Conservation (phyloP, 2,797 vertebrate genomes). For the Pseudocheirus occidentalis region DNA sequence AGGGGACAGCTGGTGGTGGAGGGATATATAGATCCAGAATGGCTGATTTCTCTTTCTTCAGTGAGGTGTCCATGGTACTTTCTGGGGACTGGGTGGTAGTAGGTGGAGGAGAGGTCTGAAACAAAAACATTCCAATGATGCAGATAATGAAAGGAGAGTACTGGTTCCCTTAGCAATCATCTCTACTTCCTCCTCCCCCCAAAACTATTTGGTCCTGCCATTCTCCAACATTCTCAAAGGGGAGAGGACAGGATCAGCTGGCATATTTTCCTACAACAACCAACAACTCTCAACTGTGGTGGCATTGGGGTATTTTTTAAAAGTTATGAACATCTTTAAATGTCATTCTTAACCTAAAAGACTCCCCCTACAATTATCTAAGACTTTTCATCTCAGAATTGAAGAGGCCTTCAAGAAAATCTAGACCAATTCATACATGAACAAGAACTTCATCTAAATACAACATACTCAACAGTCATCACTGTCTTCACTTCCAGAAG, state of each 20-base stretch:
- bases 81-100: slow-evolving; percentile 83
- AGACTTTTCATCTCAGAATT: background rate
- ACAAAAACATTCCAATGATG: slow-evolving; percentile 43
- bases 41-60: slow-evolving; percentile 89
- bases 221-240: background rate
- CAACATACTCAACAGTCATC: background rate
- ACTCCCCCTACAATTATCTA: background rate
- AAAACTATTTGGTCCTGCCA: background rate
- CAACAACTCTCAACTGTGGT: background rate
- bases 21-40: slow-evolving; percentile 93
- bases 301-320: background rate
- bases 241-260: accelerated
- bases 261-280: background rate
- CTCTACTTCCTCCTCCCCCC: background rate
- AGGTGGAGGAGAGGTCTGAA: slow-evolving; percentile 85
- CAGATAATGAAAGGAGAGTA: background rate
- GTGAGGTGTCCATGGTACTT: slow-evolving; percentile 83
- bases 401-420: background rate
- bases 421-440: background rate
- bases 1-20: slow-evolving; percentile 91
- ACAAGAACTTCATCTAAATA: background rate
- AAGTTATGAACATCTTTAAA: background rate
- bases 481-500: background rate
- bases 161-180: background rate
- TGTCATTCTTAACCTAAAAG: background rate